Conservation (phyloP, 1,140 invertebrate genomes). For the Diabrotica undecimpunctata region DNA sequence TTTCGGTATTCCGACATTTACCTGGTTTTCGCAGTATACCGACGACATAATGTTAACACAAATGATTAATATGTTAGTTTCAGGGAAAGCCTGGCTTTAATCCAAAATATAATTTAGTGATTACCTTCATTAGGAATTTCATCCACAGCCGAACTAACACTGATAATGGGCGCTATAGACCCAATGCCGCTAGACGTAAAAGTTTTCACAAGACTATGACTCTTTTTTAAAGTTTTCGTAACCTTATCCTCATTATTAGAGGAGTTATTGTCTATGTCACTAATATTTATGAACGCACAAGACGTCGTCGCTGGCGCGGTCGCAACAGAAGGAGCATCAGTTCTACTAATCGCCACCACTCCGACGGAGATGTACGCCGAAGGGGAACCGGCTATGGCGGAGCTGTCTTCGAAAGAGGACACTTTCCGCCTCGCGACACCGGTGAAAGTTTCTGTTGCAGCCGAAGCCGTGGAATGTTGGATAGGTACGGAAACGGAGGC, state of each 20-base stretch:
- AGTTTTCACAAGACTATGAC: slow-evolving; percentile 44
- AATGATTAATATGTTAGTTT: too few species aligned
- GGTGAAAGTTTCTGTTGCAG: slow-evolving; percentile 4
- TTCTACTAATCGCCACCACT: background rate
- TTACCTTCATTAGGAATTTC: slow-evolving; percentile 47
- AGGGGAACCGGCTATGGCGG: slow-evolving; percentile 17
- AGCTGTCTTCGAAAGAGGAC: slow-evolving; percentile 49
- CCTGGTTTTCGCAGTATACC: too few species aligned
- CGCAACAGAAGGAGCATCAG: background rate
- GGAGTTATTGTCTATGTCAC: slow-evolving; percentile 45
- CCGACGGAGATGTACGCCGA: background rate
- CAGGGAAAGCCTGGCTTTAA: too few species aligned
- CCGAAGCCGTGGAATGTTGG: slow-evolving; percentile 29
- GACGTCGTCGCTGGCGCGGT: slow-evolving; percentile 43
- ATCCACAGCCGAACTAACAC: slow-evolving; percentile 66
- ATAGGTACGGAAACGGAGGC: slow-evolving; percentile 50
- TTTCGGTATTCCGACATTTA: too few species aligned
- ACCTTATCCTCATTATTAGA: slow-evolving; percentile 17
- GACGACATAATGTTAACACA: too few species aligned
- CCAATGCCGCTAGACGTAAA: slow-evolving; percentile 38
- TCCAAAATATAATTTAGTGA: background rate
- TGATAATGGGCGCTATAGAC: slow-evolving; percentile 62
- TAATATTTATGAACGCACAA: slow-evolving; percentile 40
- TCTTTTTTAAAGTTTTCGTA: slow-evolving; percentile 42
- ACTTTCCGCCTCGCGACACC: slow-evolving; percentile 42